phyloP scores from a whole-genome alignment of 1,140 invertebrate genomes.

The Drosophila biarmipes region DNA sequence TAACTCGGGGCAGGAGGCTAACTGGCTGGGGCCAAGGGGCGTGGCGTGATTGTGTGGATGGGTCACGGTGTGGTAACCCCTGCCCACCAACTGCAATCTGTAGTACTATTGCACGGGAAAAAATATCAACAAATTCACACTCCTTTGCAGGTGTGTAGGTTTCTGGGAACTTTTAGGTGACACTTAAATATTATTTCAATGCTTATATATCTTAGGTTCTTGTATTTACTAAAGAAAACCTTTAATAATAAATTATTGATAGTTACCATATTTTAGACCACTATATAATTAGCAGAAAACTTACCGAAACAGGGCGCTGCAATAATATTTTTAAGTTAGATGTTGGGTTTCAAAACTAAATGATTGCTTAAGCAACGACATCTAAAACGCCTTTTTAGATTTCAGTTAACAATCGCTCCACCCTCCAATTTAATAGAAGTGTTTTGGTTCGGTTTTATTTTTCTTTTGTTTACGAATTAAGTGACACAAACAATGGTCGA shows the following conservation, averaged over 20 bases:
- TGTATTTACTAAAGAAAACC: too few relatives aligned
- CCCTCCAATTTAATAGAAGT: not conserved
- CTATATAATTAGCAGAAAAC: too few relatives aligned
- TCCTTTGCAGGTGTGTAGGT: too few relatives aligned
- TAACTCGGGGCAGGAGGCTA: conserved; percentile 23
- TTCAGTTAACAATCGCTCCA: not conserved
- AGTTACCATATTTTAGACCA: too few relatives aligned
- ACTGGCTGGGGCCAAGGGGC: conserved; percentile 11
- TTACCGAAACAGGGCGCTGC: too few relatives aligned
- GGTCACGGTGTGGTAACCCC: conserved; percentile 11
- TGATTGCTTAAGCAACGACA: not conserved
- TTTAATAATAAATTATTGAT: too few relatives aligned
- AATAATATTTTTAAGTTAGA: too few relatives aligned
- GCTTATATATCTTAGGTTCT: too few relatives aligned
- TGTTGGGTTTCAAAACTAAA: not conserved
- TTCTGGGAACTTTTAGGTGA: too few relatives aligned
- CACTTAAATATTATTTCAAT: too few relatives aligned
- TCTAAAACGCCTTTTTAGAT: not conserved
- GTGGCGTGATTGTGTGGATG: conserved; percentile 26
- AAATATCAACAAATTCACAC: not conserved
- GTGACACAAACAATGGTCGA: conserved; percentile 47
- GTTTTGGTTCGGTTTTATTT: not conserved
- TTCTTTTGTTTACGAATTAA: conserved; percentile 45
- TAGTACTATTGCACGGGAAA: not conserved
- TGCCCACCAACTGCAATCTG: not conserved